phyloP scores from a whole-genome alignment of 2,888 invertebrate species.

The Tenthredo scrophulariae region DNA sequence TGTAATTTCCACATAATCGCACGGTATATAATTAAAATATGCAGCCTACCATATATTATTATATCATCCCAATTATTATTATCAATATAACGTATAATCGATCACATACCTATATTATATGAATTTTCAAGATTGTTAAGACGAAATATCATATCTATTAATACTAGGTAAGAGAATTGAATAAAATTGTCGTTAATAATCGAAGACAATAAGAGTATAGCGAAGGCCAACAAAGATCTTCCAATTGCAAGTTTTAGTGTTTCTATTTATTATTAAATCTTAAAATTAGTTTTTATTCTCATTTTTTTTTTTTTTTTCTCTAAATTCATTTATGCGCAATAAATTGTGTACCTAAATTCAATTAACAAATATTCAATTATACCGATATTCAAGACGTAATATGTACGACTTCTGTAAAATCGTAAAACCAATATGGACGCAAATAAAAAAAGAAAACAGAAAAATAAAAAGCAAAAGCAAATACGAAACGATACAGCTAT shows the following conservation, averaged over 20 bases:
- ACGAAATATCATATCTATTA: neutral
- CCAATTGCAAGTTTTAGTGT: slow-evolving; percentile 18
- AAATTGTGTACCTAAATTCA: too few species aligned
- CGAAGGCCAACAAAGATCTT: slow-evolving; percentile 20
- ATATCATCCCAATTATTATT: neutral
- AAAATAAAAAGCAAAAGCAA: neutral
- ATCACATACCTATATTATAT: neutral
- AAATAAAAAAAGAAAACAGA: neutral
- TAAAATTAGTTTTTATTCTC: too few species aligned
- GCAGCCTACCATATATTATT: neutral
- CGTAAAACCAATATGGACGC: neutral
- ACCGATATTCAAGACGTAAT: neutral
- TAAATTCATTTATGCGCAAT: neutral
- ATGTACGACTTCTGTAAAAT: neutral
- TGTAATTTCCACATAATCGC: too few species aligned
- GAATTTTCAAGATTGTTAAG: neutral
- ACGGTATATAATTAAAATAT: neutral
- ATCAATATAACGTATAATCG: slow-evolving; percentile 7
- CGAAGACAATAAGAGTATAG: slow-evolving; percentile 31
- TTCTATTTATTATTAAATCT: neutral
- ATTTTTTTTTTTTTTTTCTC: slow-evolving; percentile 57
- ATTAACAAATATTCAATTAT: neutral
- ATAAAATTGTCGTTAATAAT: slow-evolving; percentile 10
- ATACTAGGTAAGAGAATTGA: neutral
- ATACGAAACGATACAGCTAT: neutral